Conservation (phyloP, 2,888 invertebrate genomes). For the Hedya salicella region DNA sequence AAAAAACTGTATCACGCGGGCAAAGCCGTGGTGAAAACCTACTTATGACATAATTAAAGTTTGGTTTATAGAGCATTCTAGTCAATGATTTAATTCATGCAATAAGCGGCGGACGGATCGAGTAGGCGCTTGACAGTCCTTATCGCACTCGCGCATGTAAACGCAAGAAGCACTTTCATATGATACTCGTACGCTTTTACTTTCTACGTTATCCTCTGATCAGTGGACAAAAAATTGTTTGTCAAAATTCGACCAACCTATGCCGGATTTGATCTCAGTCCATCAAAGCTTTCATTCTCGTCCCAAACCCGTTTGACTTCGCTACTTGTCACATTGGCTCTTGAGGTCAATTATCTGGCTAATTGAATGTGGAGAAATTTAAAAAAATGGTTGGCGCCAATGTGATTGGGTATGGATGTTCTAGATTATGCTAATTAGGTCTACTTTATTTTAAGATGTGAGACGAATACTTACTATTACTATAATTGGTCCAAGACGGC, state of each 20-base stretch:
- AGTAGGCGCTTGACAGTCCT: too few relatives aligned
- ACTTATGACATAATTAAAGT: too few relatives aligned
- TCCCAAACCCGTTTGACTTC: conserved; percentile 53
- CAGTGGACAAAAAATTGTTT: conserved; percentile 57
- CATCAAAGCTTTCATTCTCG: conserved; percentile 47
- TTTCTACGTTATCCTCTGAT: conserved; percentile 64
- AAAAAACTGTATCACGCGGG: too few relatives aligned
- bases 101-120: too few relatives aligned
- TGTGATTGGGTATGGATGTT: not conserved
- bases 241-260: conserved; percentile 57
- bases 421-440: not conserved
- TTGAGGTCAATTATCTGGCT: conserved; percentile 44
- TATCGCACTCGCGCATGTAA: too few relatives aligned
- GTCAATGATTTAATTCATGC: too few relatives aligned
- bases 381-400: not conserved
- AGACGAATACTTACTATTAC: too few relatives aligned
- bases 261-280: conserved; percentile 50
- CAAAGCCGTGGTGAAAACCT: too few relatives aligned
- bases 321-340: conserved; percentile 49
- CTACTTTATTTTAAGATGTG: not conserved
- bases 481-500: too few relatives aligned
- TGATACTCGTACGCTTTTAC: conserved; percentile 54
- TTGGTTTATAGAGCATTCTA: too few relatives aligned
- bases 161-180: conserved; percentile 60
- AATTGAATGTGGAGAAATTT: conserved; percentile 39